Evolutionary conservation across 2,888 invertebrate genomes (phyloP), one percentile per base, ranked within the genome.

Genomic region (Pheosia gnoma): DNA sequence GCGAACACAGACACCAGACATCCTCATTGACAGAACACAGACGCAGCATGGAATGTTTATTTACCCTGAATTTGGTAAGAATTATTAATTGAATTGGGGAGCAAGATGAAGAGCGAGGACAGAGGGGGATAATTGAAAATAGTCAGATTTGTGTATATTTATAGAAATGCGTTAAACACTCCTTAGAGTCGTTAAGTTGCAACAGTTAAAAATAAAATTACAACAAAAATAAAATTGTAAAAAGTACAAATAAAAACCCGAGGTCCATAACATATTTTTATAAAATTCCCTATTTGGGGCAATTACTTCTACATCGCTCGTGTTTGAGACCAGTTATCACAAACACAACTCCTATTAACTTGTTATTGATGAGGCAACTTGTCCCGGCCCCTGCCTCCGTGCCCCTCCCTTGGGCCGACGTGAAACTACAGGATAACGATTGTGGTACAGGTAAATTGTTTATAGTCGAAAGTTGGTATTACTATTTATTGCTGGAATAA

Each of bases 301-400:
- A 41, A 7, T 41, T 41, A 8, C 41, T 5, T 11, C 45, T 43
- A n/a, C 47, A n/a, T n/a, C 47, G 47, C 5, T n/a, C n/a, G n/a
- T n/a, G 47, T 47, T 4, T 2, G 45, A 45, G 47, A 47, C 47
- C 56, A 25, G 56, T 56, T 39, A 56, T 56, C 56, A 5, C 56
- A 41, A 7, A 13, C 55, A 39, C 58, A 61, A 57, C 63, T 58
- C 67, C 68, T 67, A 72, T 70, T 67, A 75, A 75, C 70, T 73
- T 72, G 74, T 79, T 77, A 81, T 81, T 78, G 76, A 81, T 79
- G 79, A 74, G 71, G 60, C 74, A 80, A 80, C 70, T 79, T 79
- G 63, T 39, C 41, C 56, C 3, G n/a, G 56, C 38, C 39, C n/a
- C 56, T 11, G 41, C 56, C 41, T 11, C 54, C 11, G 38, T 8